Percentiles rank a stretch among this genome's conserved stretches.
These are phyloP conservation scores for Speoplatyrhinus poulsoni DNA, from an alignment of 2,113 vertebrate genomes.

Conservation along the genomic window DNA sequence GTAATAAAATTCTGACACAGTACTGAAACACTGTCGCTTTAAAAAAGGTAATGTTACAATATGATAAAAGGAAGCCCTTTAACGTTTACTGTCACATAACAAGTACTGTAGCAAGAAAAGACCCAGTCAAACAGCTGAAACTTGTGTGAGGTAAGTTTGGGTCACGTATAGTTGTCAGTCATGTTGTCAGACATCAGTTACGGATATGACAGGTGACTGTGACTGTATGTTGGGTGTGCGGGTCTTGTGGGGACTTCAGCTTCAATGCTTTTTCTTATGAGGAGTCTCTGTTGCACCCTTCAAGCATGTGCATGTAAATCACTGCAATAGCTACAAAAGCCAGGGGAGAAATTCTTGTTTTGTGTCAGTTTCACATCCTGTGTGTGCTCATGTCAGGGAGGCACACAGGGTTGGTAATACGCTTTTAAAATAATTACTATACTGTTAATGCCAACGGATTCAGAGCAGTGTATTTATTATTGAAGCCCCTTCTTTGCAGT, in stretches of 20 bases:
- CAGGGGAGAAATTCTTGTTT: not conserved
- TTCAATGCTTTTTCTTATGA: not conserved
- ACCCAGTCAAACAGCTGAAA: no score
- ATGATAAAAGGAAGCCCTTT: no score
- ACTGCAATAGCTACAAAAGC: constrained; percentile 1
- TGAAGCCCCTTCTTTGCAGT: not conserved
- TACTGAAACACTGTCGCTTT: no score
- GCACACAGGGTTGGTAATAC: not conserved
- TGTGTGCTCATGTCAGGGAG: not conserved
- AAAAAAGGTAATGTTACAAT: no score
- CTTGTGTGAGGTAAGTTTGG: constrained; percentile 27
- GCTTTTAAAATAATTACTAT: not conserved
- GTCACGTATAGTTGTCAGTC: constrained; percentile 38
- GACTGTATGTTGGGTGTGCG: not conserved
- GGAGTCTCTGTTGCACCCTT: constrained; percentile 14
- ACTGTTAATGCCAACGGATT: not conserved
- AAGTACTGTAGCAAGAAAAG: no score
- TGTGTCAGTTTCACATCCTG: not conserved
- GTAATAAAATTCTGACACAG: no score
- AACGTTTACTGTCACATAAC: no score
- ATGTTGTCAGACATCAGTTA: constrained; percentile 25
- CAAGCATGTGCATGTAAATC: constrained; percentile 15
- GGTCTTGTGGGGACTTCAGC: not conserved
- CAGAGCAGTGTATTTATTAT: not conserved
- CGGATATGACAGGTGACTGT: constrained; percentile 31